phyloP scores from a whole-genome alignment of 2,113 vertebrate species.

The Sinocyclocheilus anophthalmus region DNA sequence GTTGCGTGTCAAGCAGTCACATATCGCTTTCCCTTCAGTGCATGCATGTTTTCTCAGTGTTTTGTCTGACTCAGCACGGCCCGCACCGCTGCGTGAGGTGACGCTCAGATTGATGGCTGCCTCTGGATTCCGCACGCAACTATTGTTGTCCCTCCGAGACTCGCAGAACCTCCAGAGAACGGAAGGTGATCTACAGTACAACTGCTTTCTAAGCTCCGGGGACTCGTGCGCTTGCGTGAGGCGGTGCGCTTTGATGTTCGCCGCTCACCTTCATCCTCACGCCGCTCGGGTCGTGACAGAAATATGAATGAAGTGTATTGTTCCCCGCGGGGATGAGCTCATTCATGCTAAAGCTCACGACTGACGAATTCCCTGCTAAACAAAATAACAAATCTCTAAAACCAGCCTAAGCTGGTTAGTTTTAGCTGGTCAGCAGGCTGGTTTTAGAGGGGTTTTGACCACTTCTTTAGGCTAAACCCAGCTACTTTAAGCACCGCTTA shows the following conservation, averaged over 20 bases:
- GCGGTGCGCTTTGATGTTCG: neutral
- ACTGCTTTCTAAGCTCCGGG: too few relatives aligned
- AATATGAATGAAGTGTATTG: neutral
- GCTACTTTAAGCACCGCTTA: too few relatives aligned
- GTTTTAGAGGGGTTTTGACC: too few relatives aligned
- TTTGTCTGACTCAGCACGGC: constrained; percentile 39
- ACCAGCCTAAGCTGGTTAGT: too few relatives aligned
- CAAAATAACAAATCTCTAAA: too few relatives aligned
- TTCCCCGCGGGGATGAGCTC: neutral
- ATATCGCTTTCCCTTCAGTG: constrained; percentile 60
- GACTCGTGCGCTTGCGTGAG: neutral
- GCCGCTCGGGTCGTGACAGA: neutral
- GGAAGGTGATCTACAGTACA: constrained; percentile 66
- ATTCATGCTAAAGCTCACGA: neutral
- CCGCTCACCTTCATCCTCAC: constrained; percentile 14
- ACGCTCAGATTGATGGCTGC: constrained; percentile 70
- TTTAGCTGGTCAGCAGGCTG: too few relatives aligned
- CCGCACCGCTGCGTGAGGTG: constrained; percentile 61
- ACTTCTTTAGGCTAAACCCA: too few relatives aligned
- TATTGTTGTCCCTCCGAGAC: constrained; percentile 67
- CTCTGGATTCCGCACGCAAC: constrained; percentile 76
- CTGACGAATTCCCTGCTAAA: neutral
- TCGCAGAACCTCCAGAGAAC: constrained; percentile 56
- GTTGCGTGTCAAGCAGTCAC: constrained; percentile 69
- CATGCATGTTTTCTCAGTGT: neutral